Conservation (phyloP, 1,140 invertebrate species). For the Brachionus calyciflorus region DNA sequence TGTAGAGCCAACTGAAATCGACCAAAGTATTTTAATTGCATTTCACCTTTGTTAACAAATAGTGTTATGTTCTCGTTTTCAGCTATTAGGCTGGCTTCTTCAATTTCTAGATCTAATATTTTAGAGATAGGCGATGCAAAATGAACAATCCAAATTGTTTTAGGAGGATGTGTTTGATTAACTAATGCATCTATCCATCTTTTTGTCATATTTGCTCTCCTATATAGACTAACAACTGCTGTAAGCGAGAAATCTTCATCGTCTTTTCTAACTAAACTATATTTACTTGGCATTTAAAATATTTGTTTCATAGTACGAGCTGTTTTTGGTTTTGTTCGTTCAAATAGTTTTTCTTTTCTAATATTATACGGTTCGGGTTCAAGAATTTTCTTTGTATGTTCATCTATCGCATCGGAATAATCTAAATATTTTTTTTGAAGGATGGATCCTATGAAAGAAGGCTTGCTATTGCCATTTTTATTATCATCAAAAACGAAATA, state of each 20-base stretch:
- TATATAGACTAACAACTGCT: neutral
- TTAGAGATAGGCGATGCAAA: neutral
- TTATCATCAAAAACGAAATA: no score
- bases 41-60: neutral
- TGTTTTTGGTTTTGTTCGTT: no score
- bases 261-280: neutral
- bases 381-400: no score
- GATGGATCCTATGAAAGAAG: no score
- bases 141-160: neutral
- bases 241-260: neutral
- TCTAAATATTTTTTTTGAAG: no score
- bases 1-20: constrained; percentile 11
- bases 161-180: neutral
- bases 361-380: no score
- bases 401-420: no score
- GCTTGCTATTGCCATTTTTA: no score
- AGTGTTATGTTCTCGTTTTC: neutral
- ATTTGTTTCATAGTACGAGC: neutral
- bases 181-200: constrained; percentile 3
- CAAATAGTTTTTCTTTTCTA: no score
- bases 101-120: neutral
- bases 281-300: neutral
- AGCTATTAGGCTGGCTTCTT: neutral
- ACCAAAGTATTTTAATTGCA: constrained; percentile 26
- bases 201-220: neutral